A percentile compares a stretch with the other conserved stretches of the same genome.
These are phyloP conservation scores for Anabas testudineus DNA, from an alignment of 2,797 vertebrate genomes.

Conservation along the genomic window DNA sequence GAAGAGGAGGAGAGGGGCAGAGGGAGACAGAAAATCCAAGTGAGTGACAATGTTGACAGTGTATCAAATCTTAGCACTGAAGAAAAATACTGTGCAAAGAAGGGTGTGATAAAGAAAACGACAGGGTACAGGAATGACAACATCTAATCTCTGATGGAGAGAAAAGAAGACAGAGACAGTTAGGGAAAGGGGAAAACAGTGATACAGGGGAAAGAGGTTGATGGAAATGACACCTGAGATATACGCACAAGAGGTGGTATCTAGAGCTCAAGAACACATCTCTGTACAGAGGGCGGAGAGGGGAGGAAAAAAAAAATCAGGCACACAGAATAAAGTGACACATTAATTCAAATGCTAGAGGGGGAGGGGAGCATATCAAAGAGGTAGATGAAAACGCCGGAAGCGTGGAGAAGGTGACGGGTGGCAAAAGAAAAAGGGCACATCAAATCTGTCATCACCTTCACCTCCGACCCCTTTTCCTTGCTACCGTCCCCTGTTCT, in stretches of 20 bases:
- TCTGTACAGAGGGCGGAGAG: conserved; percentile 44
- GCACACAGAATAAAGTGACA: conserved; percentile 57
- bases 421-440: conserved; percentile 53
- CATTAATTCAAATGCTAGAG: conserved; percentile 69
- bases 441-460: conserved; percentile 64
- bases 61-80: conserved; percentile 44
- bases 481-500: conserved; percentile 40
- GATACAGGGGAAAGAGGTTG: conserved; percentile 46
- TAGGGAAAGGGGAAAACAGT: conserved; percentile 32
- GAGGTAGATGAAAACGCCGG: conserved; percentile 64
- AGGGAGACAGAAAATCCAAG: conserved; percentile 35
- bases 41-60: conserved; percentile 65
- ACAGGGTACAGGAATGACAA: conserved; percentile 36
- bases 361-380: conserved; percentile 64
- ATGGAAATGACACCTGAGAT: conserved; percentile 55
- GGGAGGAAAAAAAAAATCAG: conserved; percentile 44
- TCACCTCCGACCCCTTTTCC: conserved; percentile 60
- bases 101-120: conserved; percentile 45
- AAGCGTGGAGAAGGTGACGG: conserved; percentile 50
- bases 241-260: conserved; percentile 44
- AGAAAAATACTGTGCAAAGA: conserved; percentile 48
- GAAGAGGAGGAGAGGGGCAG: conserved; percentile 6
- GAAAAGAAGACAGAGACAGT: conserved; percentile 23
- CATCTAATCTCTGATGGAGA: conserved; percentile 56
- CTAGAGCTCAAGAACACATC: conserved; percentile 50